Evolutionary conservation across 2,888 invertebrate genomes (phyloP).

Genomic region (Drosophila infuscata): DNA sequence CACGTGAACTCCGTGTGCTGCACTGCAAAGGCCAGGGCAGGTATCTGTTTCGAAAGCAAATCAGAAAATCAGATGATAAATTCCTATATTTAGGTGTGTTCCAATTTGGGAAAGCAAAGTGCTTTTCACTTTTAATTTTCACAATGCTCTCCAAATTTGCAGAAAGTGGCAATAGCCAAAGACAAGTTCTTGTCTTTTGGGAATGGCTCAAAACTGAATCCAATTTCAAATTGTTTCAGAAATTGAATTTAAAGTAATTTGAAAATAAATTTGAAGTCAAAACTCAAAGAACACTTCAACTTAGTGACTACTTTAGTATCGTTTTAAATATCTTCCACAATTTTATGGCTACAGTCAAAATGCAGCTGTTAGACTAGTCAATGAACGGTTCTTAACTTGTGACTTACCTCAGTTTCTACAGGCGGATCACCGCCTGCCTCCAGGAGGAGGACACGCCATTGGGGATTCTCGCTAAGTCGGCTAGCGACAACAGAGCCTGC

Average conservation of each 20-base stretch:
- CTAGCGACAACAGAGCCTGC: slow-evolving; percentile 86
- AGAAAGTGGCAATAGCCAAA: too few species aligned
- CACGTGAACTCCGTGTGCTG: slow-evolving; percentile 74
- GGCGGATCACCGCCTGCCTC: slow-evolving; percentile 86
- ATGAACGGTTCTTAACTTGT: too few species aligned
- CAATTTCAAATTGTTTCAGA: too few species aligned
- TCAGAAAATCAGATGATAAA: background rate
- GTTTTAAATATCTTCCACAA: too few species aligned
- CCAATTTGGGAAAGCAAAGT: background rate
- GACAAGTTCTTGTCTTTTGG: too few species aligned
- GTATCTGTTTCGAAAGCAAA: slow-evolving; percentile 59
- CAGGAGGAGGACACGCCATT: slow-evolving; percentile 85
- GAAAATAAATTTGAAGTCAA: background rate
- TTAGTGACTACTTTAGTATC: background rate
- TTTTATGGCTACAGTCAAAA: too few species aligned
- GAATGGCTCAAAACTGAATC: too few species aligned
- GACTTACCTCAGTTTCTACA: slow-evolving; percentile 81
- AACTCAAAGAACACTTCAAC: background rate
- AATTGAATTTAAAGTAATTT: background rate
- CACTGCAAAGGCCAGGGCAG: slow-evolving; percentile 60
- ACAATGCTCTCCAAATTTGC: background rate
- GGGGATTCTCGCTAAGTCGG: slow-evolving; percentile 85
- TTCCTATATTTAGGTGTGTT: background rate
- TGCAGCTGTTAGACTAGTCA: too few species aligned
- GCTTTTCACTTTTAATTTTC: background rate